A percentile compares a stretch with the other conserved stretches of the same genome.
Evolutionary conservation across 2,797 vertebrate species (phyloP).

Genomic region (Scomberomorus guttatus): DNA sequence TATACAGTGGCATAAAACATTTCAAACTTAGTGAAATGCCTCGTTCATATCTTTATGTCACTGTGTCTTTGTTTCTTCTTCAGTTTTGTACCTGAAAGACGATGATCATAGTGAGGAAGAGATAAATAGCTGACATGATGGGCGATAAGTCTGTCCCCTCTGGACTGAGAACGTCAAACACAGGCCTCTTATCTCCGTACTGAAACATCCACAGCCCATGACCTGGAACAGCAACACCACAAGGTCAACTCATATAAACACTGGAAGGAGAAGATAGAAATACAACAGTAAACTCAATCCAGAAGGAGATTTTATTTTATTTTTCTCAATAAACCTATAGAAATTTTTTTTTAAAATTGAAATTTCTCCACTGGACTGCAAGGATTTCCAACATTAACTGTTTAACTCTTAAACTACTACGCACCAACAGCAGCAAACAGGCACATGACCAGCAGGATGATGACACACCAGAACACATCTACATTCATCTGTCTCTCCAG

Average conservation of each 20-base stretch:
- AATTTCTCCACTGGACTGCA: not conserved
- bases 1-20: constrained; percentile 24
- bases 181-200: constrained; percentile 91
- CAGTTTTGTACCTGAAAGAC: constrained; percentile 92
- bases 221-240: constrained; percentile 83
- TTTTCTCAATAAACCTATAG: not conserved
- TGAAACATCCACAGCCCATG: constrained; percentile 95
- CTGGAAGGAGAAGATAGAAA: constrained; percentile 29
- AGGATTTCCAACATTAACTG: not conserved
- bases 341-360: not conserved
- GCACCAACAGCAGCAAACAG: constrained; percentile 95
- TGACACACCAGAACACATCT: constrained; percentile 96
- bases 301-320: not conserved
- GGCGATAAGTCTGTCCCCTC: constrained; percentile 92
- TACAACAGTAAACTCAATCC: not conserved
- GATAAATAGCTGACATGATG: constrained; percentile 91
- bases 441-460: constrained; percentile 96
- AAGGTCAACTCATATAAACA: constrained; percentile 68
- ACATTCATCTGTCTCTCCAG: constrained; percentile 98
- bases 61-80: constrained; percentile 35
- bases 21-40: constrained; percentile 14
- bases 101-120: constrained; percentile 98
- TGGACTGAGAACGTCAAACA: constrained; percentile 93
- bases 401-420: constrained; percentile 53
- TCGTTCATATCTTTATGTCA: constrained; percentile 31